phyloP scores from a whole-genome alignment of 2,888 invertebrate species.

The Noctua fimbriata region DNA sequence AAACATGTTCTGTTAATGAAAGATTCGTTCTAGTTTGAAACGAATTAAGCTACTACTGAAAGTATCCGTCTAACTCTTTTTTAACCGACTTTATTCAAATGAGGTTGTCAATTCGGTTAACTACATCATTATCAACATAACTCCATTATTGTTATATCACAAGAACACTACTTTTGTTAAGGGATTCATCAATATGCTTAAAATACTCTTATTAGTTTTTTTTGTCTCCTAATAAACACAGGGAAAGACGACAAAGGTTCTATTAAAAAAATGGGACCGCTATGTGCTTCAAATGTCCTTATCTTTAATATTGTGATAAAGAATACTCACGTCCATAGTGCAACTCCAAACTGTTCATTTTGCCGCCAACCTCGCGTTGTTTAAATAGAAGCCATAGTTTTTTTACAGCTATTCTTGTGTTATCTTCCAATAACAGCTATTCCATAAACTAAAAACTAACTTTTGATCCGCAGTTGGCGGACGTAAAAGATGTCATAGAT shows the following conservation, averaged over 20 bases:
- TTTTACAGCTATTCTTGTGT: neutral
- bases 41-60: neutral
- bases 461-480: constrained; percentile 78
- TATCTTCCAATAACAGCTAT: neutral
- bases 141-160: neutral
- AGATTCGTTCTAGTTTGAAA: neutral
- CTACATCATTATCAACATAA: too few relatives aligned
- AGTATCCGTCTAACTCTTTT: neutral
- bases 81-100: too few relatives aligned
- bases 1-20: neutral
- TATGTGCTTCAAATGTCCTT: neutral
- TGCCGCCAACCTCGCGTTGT: neutral
- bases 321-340: neutral
- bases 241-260: neutral
- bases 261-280: neutral
- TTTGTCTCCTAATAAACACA: too few relatives aligned
- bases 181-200: neutral
- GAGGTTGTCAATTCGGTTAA: too few relatives aligned
- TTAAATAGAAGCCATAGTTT: neutral
- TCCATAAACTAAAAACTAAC: neutral
- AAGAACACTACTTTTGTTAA: neutral
- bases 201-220: neutral
- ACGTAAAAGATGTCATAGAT: constrained; percentile 85
- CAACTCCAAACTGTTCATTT: neutral
- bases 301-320: neutral